Evolutionary conservation across 2,113 vertebrate species (phyloP), one percentile per base, ranked within the genome.

Genomic region (Alethe castanea): DNA sequence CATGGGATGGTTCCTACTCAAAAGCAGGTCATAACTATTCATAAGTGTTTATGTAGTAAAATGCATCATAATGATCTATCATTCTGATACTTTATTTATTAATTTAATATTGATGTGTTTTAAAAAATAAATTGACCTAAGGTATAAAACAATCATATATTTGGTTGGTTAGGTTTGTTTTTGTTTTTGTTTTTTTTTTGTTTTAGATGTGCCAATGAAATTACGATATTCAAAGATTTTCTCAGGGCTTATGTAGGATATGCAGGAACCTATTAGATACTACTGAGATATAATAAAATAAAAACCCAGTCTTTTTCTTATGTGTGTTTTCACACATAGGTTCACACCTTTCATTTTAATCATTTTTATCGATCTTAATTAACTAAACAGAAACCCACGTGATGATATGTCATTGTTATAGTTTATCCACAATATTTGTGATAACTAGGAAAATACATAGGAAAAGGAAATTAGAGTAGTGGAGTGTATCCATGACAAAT

Each of bases 191-290:
- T 12, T 12, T 38, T 31, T 22, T 7, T 17, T 20, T 12, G 5
- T 19, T 85, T 24, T 3, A 45, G 5, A 50, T 72, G 38, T 72
- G 4, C 2, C 72, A 64, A n/a, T 12, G 19, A 25, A 60, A 72
- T 74, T 62, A n/a, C 53, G 28, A 38, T 38, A 26, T 9, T 7
- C 8, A 31, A 81, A 73, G 17, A 23, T 76, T 76, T 82, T 78
- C 6, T 82, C 16, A 59, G 36, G 33, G 19, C 4, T 71, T 81
- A 42, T 0, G 0, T 1, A 57, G 11, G 8, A 53, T 84, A 73
- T 3, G 0, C 23, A 56, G 9, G 10, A 79, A 36, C 74, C 18
- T 33, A 16, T 24, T 12, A 64, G n/a, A 42, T 76, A 8, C 1
- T 36, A 47, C 60, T 24, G 38, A 87, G 9, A 53, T 38, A 6